phyloP scores from a whole-genome alignment of 2,888 invertebrate genomes.

The Caenorhabditis doughertyi region DNA sequence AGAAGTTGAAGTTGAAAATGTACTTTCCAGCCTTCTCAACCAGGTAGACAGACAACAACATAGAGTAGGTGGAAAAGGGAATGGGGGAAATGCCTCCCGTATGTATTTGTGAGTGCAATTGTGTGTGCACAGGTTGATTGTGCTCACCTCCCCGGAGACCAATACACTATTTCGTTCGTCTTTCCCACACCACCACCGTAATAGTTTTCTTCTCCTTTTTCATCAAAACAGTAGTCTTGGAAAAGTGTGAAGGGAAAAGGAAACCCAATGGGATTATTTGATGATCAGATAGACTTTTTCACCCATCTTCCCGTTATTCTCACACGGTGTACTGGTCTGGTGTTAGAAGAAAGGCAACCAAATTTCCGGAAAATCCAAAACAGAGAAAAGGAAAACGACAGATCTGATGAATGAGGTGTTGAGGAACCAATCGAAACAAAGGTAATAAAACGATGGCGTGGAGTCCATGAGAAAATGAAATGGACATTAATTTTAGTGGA shows the following conservation, averaged over 20 bases:
- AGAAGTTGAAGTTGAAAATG: neutral
- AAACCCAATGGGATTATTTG: conserved; percentile 40
- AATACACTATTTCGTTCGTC: conserved; percentile 54
- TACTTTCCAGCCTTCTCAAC: conserved; percentile 1
- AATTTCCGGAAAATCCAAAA: conserved; percentile 3
- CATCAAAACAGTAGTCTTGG: neutral
- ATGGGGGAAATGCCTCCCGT: conserved; percentile 16
- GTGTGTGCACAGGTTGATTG: conserved; percentile 62
- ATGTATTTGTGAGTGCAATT: conserved; percentile 55
- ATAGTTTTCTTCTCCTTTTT: conserved; percentile 36
- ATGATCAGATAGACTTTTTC: conserved; percentile 36
- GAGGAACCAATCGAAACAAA: conserved; percentile 27
- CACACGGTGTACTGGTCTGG: neutral
- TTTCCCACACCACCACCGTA: conserved; percentile 38
- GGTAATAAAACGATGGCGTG: conserved; percentile 44
- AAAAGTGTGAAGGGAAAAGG: neutral
- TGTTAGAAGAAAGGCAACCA: neutral
- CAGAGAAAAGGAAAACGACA: neutral
- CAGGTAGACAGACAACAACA: conserved; percentile 19
- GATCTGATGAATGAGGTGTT: conserved; percentile 34
- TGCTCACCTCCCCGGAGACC: conserved; percentile 41
- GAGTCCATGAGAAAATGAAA: conserved; percentile 42
- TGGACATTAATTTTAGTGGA: neutral
- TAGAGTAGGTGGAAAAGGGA: conserved; percentile 1
- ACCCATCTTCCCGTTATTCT: conserved; percentile 18